Evolutionary conservation across 2,113 vertebrate genomes (phyloP).

Genomic region (Aegypius monachus): DNA sequence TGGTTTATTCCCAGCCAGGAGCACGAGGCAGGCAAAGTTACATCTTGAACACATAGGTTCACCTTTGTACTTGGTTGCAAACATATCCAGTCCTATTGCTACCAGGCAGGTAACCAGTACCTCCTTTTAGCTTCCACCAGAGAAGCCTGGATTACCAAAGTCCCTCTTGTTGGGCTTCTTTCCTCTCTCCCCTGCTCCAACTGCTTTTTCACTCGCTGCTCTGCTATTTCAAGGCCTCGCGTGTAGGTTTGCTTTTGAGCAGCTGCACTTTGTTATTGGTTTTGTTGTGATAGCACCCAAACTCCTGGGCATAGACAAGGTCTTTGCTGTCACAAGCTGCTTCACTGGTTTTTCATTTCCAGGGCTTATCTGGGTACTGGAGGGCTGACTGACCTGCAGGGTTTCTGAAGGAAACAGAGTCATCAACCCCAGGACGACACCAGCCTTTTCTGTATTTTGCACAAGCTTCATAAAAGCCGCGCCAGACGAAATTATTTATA

Average conservation of each 20-base stretch:
- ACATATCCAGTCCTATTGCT: neutral
- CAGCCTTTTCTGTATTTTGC: neutral
- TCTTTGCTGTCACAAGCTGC: neutral
- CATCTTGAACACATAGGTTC: neutral
- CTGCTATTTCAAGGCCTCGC: rapidly evolving
- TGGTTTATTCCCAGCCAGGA: neutral
- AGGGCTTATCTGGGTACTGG: neutral
- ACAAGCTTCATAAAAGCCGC: neutral
- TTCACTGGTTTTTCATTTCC: neutral
- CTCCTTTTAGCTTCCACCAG: neutral
- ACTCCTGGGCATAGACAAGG: neutral
- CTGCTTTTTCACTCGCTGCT: neutral
- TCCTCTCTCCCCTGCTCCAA: neutral
- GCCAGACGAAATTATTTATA: neutral
- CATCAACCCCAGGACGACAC: neutral
- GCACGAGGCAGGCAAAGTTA: neutral
- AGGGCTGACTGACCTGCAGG: neutral
- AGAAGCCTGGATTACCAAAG: neutral
- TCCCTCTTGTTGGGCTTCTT: neutral
- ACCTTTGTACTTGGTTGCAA: neutral
- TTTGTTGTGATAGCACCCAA: neutral
- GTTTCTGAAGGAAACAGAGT: neutral
- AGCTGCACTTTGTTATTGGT: neutral
- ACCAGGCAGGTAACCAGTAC: neutral
- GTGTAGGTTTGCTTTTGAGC: neutral